Conservation (phyloP, 2,888 invertebrate genomes). For the Habroteleia sp. region DNA sequence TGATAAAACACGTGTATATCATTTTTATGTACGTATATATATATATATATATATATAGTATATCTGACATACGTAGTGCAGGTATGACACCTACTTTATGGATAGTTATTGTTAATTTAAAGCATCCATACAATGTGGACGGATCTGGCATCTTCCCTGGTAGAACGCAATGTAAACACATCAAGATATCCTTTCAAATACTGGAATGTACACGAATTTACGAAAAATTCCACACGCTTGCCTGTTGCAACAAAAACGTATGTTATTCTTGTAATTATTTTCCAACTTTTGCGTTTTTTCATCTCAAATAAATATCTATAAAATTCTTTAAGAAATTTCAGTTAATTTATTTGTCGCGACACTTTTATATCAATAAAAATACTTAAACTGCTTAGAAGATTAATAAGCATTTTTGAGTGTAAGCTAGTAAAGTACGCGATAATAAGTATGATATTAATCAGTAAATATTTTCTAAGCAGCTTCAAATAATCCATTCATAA, state of each 20-base stretch:
- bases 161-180: constrained; percentile 52
- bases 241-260: constrained; percentile 42
- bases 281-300: constrained; percentile 20
- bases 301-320: constrained; percentile 20
- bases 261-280: constrained; percentile 57
- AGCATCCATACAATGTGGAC: constrained; percentile 27
- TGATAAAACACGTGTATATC: constrained; percentile 8
- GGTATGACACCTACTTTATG: constrained; percentile 9
- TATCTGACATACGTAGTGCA: neutral
- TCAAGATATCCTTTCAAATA: constrained; percentile 42
- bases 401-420: no score
- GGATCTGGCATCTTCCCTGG: constrained; percentile 21
- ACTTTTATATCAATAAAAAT: constrained; percentile 1
- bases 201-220: constrained; percentile 43
- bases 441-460: no score
- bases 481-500: no score
- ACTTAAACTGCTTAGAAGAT: constrained; percentile 1
- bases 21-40: neutral
- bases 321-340: constrained; percentile 28
- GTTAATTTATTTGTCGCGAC: constrained; percentile 24
- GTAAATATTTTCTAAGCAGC: no score
- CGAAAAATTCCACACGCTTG: constrained; percentile 40
- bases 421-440: no score
- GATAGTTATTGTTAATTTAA: constrained; percentile 44
- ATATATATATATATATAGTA: neutral